A percentile compares a stretch with the other conserved stretches of the same genome.
Evolutionary conservation across 2,888 invertebrate species (phyloP).

Genomic region (Microctonus hyperodae): DNA sequence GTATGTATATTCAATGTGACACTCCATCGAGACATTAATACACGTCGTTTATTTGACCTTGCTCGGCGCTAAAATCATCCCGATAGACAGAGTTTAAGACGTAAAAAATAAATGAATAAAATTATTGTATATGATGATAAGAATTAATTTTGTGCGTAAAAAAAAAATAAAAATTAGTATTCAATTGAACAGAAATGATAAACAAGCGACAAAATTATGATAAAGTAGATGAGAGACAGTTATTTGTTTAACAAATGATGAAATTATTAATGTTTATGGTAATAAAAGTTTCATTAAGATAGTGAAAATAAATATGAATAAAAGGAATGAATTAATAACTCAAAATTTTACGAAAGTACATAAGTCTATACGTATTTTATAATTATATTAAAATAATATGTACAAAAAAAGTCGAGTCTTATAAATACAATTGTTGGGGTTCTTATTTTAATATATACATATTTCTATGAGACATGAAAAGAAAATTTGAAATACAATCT

Average conservation of each 20-base stretch:
- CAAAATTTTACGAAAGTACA: conserved; percentile 35
- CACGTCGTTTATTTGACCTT: conserved; percentile 17
- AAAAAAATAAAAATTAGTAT: neutral
- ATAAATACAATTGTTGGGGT: conserved; percentile 4
- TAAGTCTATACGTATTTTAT: conserved; percentile 36
- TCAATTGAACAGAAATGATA: neutral
- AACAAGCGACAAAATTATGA: neutral
- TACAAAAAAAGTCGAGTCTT: conserved; percentile 30
- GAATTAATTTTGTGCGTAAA: neutral
- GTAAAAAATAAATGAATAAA: neutral
- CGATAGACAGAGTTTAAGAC: neutral
- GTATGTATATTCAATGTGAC: conserved; percentile 26
- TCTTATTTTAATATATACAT: neutral
- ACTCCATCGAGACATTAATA: conserved; percentile 13
- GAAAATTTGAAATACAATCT: too few species aligned
- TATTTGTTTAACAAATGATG: neutral
- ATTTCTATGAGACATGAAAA: neutral
- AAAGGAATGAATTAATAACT: neutral
- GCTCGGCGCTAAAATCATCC: conserved; percentile 8
- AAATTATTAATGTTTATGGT: neutral
- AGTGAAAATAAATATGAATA: neutral
- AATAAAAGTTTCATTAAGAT: neutral
- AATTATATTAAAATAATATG: conserved; percentile 29
- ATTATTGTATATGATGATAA: neutral
- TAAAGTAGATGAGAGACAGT: neutral